Conservation (phyloP, 2,888 invertebrate genomes). For the Mesorhabditis sp. region DNA sequence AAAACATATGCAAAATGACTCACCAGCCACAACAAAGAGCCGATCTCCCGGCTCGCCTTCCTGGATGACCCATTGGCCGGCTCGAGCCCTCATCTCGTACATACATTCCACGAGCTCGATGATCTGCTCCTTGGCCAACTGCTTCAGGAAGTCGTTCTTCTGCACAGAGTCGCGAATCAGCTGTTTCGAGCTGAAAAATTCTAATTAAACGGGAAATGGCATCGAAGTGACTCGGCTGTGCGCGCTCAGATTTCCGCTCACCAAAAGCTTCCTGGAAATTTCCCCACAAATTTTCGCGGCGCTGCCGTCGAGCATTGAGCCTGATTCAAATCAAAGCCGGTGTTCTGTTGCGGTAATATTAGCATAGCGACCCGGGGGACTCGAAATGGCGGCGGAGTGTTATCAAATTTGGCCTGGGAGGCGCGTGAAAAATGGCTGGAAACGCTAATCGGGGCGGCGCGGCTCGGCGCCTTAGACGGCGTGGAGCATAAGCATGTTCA, state of each 20-base stretch:
- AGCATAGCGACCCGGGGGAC: too few relatives aligned
- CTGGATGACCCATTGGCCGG: conserved; percentile 62
- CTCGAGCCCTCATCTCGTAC: conserved; percentile 61
- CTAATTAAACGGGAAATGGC: neutral
- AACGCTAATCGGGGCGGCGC: too few relatives aligned
- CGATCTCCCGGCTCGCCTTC: conserved; percentile 71
- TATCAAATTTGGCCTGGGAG: too few relatives aligned
- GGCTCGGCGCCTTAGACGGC: too few relatives aligned
- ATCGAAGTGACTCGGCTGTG: too few relatives aligned
- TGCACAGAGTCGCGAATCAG: conserved; percentile 63
- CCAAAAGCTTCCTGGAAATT: too few relatives aligned
- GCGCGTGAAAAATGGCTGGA: too few relatives aligned
- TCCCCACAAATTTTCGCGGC: too few relatives aligned
- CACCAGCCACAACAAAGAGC: conserved; percentile 65
- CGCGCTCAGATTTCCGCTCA: too few relatives aligned
- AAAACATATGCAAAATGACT: conserved; percentile 6
- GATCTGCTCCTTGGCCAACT: conserved; percentile 61
- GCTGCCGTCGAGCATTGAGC: neutral
- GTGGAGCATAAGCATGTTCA: too few relatives aligned
- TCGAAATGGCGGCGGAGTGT: too few relatives aligned
- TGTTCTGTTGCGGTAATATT: too few relatives aligned
- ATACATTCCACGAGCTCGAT: conserved; percentile 64
- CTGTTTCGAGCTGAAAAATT: conserved; percentile 61
- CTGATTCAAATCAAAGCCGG: neutral
- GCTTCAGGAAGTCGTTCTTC: conserved; percentile 63